phyloP scores from a whole-genome alignment of 2,888 invertebrate species.

The Bombylius major region DNA sequence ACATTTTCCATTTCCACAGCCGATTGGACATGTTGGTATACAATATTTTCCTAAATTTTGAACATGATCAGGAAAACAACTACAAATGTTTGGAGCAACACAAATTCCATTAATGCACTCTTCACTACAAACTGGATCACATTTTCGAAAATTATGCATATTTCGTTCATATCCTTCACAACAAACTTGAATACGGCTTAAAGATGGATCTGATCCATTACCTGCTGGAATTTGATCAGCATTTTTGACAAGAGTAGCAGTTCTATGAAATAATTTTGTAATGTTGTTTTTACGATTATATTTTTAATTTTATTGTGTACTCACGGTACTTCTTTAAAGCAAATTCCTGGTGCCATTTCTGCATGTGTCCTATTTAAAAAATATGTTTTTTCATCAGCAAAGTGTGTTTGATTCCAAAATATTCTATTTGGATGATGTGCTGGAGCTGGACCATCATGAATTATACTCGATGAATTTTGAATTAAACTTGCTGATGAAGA shows the following conservation, averaged over 20 bases:
- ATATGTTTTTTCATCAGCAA: conserved; percentile 27
- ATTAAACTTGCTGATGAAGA: neutral
- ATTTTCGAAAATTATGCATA: conserved; percentile 39
- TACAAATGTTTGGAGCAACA: conserved; percentile 46
- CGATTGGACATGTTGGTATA: conserved; percentile 53
- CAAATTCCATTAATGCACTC: conserved; percentile 44
- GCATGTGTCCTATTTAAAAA: conserved; percentile 34
- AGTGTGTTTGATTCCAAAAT: conserved; percentile 11
- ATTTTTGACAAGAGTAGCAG: conserved; percentile 25
- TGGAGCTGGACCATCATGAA: neutral
- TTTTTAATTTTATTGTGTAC: conserved; percentile 14
- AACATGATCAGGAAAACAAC: conserved; percentile 43
- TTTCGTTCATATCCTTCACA: conserved; percentile 58
- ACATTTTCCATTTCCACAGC: conserved; percentile 54
- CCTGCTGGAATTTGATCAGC: conserved; percentile 17
- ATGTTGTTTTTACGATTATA: neutral
- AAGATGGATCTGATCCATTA: conserved; percentile 41
- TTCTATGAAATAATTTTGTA: conserved; percentile 20
- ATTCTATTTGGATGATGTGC: neutral
- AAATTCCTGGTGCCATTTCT: conserved; percentile 30
- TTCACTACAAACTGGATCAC: conserved; percentile 37
- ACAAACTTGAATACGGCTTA: conserved; percentile 54
- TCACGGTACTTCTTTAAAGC: conserved; percentile 36
- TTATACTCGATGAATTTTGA: neutral
- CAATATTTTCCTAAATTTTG: conserved; percentile 44